phyloP scores from a whole-genome alignment of 2,113 vertebrate species.

The Syngnathus typhle region DNA sequence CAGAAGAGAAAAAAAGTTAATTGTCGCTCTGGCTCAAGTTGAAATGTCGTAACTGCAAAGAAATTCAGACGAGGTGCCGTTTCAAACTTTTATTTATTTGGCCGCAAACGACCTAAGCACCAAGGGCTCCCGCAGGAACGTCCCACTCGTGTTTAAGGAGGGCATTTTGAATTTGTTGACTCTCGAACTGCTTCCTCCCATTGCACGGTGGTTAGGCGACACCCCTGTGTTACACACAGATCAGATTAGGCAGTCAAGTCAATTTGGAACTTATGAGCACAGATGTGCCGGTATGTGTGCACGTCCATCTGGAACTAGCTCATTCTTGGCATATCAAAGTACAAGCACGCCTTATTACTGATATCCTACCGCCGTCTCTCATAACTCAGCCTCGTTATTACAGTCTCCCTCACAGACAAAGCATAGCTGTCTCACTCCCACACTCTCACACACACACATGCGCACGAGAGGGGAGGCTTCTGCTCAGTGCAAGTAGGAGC shows the following conservation, averaged over 20 bases:
- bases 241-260: constrained; percentile 47
- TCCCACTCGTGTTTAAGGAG: not conserved
- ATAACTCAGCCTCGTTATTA: constrained; percentile 56
- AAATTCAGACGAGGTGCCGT: constrained; percentile 48
- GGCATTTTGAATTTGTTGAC: not conserved
- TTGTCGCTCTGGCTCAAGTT: constrained; percentile 62
- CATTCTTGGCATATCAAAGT: constrained; percentile 59
- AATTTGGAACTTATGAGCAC: constrained; percentile 34
- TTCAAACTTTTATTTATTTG: constrained; percentile 42
- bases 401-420: constrained; percentile 44
- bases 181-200: constrained; percentile 20
- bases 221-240: constrained; percentile 30
- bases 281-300: constrained; percentile 18
- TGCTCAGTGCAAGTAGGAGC: constrained; percentile 39
- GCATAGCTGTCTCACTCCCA: constrained; percentile 27
- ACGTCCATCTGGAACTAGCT: constrained; percentile 9
- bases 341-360: constrained; percentile 56
- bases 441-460: constrained; percentile 16
- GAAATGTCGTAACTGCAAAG: constrained; percentile 64
- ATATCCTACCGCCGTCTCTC: constrained; percentile 58
- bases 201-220: constrained; percentile 29
- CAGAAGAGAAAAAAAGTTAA: constrained; percentile 62
- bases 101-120: not conserved
- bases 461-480: constrained; percentile 7
- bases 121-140: not conserved